A percentile compares a stretch with the other conserved stretches of the same genome.
Conservation (phyloP, 2,888 invertebrate species). For the Celastrina argiolus region DNA sequence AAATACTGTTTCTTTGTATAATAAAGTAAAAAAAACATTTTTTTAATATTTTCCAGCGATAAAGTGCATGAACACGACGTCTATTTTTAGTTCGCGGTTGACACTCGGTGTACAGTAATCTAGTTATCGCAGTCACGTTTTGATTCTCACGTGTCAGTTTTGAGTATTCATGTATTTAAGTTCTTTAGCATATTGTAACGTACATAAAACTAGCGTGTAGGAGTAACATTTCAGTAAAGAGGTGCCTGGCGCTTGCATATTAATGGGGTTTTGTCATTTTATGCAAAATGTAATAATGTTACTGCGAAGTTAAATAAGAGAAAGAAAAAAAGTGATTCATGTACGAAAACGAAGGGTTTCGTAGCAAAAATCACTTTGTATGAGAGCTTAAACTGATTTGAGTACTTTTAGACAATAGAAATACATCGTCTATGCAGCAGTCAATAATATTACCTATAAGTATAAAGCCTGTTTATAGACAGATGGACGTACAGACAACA, state of each 20-base stretch:
- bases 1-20: neutral
- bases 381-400: too few species aligned
- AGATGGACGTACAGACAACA: too few species aligned
- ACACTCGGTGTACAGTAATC: conserved; percentile 38
- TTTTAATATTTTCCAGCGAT: neutral
- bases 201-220: neutral
- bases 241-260: neutral
- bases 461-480: too few species aligned
- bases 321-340: too few species aligned
- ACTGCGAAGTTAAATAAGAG: too few species aligned
- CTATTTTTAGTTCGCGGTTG: conserved; percentile 47
- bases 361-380: too few species aligned
- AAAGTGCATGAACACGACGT: neutral
- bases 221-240: neutral
- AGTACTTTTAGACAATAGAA: too few species aligned
- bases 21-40: neutral
- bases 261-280: neutral
- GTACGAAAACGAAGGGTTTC: too few species aligned
- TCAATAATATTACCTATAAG: too few species aligned
- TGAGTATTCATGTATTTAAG: neutral
- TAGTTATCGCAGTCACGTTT: conserved; percentile 48
- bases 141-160: conserved; percentile 1
- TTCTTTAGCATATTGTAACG: neutral
- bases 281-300: too few species aligned
- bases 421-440: too few species aligned